Evolutionary conservation across 2,888 invertebrate species (phyloP), one percentile per base, ranked within the genome.

Genomic region (Ochropleura plecta): DNA sequence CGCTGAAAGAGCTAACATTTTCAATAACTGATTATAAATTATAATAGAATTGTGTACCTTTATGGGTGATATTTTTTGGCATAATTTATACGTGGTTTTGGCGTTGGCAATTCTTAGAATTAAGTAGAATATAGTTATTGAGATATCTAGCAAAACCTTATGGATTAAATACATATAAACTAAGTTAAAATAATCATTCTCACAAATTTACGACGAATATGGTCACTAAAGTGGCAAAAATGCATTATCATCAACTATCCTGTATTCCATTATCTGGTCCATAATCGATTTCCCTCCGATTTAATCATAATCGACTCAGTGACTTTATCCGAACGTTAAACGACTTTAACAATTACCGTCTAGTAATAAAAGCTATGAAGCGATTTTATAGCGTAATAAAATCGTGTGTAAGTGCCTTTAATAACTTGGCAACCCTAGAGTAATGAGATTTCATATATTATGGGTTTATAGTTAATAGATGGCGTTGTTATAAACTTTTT

Each of bases 281-380:
- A 71, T 80, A 83, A 80, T 83, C 84, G 84, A 82, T 83, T 79
- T 49, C n/a, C 62, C 44, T 57, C 70, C 79, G 72, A 86, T 83
- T 76, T 76, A 76, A 79, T 83, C 79, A 84, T 81, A 79, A 88
- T 88, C 83, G 81, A 83, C 76, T 80, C 65, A 68, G 57, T 70
- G 73, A 83, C 73, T 85, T 78, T 84, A 88, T 84, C 81, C 64
- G n/a, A 62, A 72, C 82, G 77, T 71, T 84, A 82, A 86, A 85
- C 79, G 86, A 82, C 76, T 83, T 84, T 84, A 86, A 86, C 87
- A 88, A 88, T 88, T 86, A 88, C 88, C 79, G 77, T 71, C 66
- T 57, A 78, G 84, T 85, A 82, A 81, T 88, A 88, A 88, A 88
- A 81, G 79, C 77, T 70, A 75, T 82, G 81, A 81, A 79, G 74